phyloP scores from a whole-genome alignment of 2,888 invertebrate species.

The Tricholauxania praeusta region DNA sequence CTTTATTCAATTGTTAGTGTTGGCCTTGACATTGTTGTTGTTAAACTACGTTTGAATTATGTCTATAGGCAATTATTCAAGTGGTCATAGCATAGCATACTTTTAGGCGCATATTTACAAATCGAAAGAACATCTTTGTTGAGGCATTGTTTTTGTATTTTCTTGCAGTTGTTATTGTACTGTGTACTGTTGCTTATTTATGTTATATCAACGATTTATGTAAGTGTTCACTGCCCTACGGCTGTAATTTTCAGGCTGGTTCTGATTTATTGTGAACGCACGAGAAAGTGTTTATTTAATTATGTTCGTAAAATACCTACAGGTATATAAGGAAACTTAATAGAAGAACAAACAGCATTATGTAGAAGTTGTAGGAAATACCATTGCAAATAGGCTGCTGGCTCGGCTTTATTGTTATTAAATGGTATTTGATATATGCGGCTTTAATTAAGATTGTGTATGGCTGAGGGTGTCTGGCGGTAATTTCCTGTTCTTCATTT shows the following conservation, averaged over 20 bases:
- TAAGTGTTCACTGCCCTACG: background rate
- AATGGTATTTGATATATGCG: too few species aligned
- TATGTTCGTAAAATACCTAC: background rate
- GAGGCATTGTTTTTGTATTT: background rate
- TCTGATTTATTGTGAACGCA: constrained; percentile 10
- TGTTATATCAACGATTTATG: background rate
- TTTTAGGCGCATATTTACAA: background rate
- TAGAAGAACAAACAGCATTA: background rate
- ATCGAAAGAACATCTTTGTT: background rate
- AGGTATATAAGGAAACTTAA: too few species aligned
- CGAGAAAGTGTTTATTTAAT: constrained; percentile 9
- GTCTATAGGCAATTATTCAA: background rate
- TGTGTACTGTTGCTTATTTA: constrained; percentile 1
- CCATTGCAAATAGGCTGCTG: too few species aligned
- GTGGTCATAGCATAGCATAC: background rate
- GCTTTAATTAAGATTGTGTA: too few species aligned
- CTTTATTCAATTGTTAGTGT: constrained; percentile 14
- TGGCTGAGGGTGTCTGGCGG: too few species aligned
- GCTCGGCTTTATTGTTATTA: too few species aligned
- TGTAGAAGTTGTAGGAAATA: background rate
- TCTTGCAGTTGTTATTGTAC: background rate
- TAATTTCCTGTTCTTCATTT: too few species aligned
- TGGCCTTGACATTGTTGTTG: background rate
- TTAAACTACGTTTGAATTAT: too few species aligned
- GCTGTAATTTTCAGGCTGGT: constrained; percentile 18